Conservation (phyloP, 2,113 vertebrate genomes). For the Noturus placidus region DNA sequence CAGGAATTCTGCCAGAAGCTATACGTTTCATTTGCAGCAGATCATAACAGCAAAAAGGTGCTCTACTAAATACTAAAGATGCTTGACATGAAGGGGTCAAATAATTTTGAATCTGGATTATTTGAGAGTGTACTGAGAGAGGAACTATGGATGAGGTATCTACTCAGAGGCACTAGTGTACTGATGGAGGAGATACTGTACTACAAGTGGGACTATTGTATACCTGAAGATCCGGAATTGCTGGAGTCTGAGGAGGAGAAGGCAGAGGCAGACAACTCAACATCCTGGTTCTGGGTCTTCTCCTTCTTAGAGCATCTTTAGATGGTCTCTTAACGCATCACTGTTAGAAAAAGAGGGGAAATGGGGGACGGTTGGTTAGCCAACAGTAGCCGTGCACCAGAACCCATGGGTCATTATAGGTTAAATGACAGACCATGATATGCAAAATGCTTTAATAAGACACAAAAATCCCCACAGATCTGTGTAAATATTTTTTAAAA, state of each 20-base stretch:
- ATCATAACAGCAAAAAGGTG: no score
- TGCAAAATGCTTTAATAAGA: neutral
- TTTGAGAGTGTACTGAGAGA: neutral
- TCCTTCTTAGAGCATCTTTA: constrained; percentile 96
- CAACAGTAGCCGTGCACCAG: no score
- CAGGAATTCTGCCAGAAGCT: no score
- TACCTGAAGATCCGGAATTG: constrained; percentile 81
- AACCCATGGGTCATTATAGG: neutral
- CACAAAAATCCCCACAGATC: no score
- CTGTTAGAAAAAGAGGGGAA: constrained; percentile 67
- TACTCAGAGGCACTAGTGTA: neutral
- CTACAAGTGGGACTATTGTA: no score
- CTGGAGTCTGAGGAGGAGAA: constrained; percentile 63
- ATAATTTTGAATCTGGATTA: no score
- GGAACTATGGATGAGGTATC: neutral
- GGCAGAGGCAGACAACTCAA: constrained; percentile 87
- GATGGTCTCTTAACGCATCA: constrained; percentile 93
- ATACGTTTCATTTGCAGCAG: no score
- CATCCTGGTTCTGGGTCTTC: constrained; percentile 93
- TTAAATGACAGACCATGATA: neutral
- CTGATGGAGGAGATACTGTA: neutral
- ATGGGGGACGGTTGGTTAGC: no score
- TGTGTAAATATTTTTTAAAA: no score
- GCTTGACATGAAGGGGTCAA: no score
- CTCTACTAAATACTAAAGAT: no score